phyloP scores from a whole-genome alignment of 2,113 vertebrate genomes.

The Engystomops pustulosus region DNA sequence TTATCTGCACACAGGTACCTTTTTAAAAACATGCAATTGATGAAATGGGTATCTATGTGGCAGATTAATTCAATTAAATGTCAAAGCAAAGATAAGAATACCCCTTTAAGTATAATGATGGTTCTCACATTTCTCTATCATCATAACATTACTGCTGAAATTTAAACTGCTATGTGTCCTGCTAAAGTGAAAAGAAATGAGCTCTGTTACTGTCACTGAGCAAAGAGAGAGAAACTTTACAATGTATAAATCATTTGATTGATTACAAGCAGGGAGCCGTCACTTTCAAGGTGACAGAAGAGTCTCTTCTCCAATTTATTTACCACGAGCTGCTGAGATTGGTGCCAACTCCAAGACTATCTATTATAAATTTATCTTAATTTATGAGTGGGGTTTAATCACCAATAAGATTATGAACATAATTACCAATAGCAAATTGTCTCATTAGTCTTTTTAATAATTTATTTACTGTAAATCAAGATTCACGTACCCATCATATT shows the following conservation, averaged over 20 bases:
- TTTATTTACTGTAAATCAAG: constrained; percentile 61
- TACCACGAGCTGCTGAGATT: constrained; percentile 40
- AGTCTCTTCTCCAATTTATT: constrained; percentile 57
- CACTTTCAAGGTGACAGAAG: constrained; percentile 58
- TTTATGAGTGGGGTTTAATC: constrained; percentile 72
- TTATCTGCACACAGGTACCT: too few species aligned
- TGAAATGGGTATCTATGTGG: too few species aligned
- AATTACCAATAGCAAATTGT: constrained; percentile 72
- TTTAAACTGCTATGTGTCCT: constrained; percentile 19
- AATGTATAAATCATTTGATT: constrained; percentile 55
- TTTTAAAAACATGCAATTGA: too few species aligned
- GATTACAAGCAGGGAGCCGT: constrained; percentile 27
- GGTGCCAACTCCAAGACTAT: constrained; percentile 35
- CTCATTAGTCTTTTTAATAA: constrained; percentile 67
- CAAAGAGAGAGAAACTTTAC: constrained; percentile 43
- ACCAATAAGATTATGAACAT: constrained; percentile 74
- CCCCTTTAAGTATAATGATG: neutral
- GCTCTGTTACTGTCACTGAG: constrained; percentile 32
- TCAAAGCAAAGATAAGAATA: too few species aligned
- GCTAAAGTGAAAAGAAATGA: constrained; percentile 34
- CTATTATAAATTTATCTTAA: constrained; percentile 70
- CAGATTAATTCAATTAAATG: too few species aligned
- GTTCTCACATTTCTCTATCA: neutral
- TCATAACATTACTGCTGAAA: neutral
- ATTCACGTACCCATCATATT: constrained; percentile 33